Conservation (phyloP, 2,113 vertebrate species). For the Tenebrosternarchus preto region DNA sequence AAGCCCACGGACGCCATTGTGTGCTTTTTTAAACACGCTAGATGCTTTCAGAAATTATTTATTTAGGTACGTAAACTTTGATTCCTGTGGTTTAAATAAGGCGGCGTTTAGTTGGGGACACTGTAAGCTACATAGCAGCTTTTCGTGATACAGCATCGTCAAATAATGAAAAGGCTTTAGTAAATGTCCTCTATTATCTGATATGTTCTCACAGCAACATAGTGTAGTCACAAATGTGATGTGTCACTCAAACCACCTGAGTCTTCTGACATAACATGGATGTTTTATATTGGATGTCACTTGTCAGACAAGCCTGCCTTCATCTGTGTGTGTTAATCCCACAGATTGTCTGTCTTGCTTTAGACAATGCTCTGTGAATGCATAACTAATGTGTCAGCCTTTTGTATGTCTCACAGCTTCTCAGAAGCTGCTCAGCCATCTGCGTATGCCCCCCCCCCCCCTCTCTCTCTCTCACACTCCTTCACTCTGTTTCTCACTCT, state of each 20-base stretch:
- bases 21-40: background rate
- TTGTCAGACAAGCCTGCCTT: conserved; percentile 44
- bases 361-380: conserved; percentile 44
- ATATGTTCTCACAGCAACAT: background rate
- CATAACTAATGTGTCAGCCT: conserved; percentile 50
- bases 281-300: conserved; percentile 46
- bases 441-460: conserved; percentile 28
- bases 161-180: background rate
- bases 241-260: conserved; percentile 40
- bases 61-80: no score
- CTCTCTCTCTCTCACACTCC: conserved; percentile 21
- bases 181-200: conserved; percentile 12
- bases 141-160: background rate
- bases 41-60: background rate
- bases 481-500: conserved; percentile 24
- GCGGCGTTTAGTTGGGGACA: no score
- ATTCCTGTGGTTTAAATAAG: no score
- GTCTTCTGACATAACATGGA: conserved; percentile 39
- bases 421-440: conserved; percentile 43
- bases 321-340: conserved; percentile 44
- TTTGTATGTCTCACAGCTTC: conserved; percentile 48
- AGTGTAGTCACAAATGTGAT: conserved; percentile 30
- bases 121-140: background rate
- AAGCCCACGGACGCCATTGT: background rate
- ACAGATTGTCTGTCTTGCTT: conserved; percentile 44